These are phyloP conservation scores for Limenitis camilla DNA, from an alignment of 2,888 invertebrate species.

Conservation along the genomic window DNA sequence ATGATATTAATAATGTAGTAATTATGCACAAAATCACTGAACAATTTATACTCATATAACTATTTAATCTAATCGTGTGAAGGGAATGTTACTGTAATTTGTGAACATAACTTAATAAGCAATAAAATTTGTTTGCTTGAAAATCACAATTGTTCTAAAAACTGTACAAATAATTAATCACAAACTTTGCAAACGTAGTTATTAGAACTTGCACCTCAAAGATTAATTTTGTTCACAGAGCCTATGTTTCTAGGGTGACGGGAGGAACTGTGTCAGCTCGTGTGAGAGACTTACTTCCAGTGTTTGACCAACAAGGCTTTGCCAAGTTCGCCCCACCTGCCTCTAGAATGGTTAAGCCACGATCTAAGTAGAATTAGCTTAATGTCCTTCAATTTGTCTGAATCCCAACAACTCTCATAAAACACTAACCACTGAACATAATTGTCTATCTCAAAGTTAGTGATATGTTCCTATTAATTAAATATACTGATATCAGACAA, in stretches of 20 bases:
- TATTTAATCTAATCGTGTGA: too few species aligned
- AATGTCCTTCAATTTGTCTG: neutral
- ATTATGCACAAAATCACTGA: too few species aligned
- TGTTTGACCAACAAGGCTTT: conserved; percentile 90
- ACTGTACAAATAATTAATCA: too few species aligned
- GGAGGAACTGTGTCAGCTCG: conserved; percentile 80
- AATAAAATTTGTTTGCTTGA: too few species aligned
- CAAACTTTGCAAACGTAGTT: neutral
- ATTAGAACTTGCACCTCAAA: conserved; percentile 19
- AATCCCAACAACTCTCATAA: neutral
- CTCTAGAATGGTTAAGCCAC: conserved; percentile 82
- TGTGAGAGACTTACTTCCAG: conserved; percentile 83
- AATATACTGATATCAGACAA: too few species aligned
- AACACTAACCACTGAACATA: too few species aligned
- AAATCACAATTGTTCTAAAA: too few species aligned
- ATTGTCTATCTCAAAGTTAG: too few species aligned
- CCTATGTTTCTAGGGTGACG: conserved; percentile 68
- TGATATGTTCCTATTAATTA: too few species aligned
- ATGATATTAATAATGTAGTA: neutral
- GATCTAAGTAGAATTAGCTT: conserved; percentile 38
- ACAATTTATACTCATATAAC: too few species aligned
- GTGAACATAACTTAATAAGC: too few species aligned
- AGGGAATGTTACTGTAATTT: too few species aligned
- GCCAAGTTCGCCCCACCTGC: conserved; percentile 87
- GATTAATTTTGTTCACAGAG: conserved; percentile 28